phyloP scores from a whole-genome alignment of 2,888 invertebrate genomes.

The Eupithecia dodoneata region DNA sequence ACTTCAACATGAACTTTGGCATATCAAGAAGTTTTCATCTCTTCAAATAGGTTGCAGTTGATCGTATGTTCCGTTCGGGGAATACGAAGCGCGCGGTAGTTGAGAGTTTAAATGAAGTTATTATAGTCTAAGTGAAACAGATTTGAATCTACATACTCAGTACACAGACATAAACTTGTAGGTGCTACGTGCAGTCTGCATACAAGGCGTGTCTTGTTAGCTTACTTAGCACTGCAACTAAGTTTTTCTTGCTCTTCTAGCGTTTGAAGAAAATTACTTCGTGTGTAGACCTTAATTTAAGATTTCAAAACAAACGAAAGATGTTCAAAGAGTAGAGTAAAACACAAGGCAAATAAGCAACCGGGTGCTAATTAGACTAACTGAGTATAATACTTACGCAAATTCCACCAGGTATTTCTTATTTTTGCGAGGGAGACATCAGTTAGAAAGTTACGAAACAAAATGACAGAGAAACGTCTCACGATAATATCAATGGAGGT shows the following conservation, averaged over 20 bases:
- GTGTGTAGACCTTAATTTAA: conserved; percentile 17
- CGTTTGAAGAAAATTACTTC: conserved; percentile 8
- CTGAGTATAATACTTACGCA: conserved; percentile 24
- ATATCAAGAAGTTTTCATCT: conserved; percentile 47
- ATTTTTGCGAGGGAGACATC: conserved; percentile 28
- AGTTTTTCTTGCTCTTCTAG: conserved; percentile 7
- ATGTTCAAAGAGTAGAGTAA: conserved; percentile 24
- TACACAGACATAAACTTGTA: not conserved
- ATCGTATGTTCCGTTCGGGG: conserved; percentile 29
- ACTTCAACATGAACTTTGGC: conserved; percentile 51
- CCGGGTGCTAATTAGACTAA: conserved; percentile 30
- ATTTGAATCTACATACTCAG: conserved; percentile 1
- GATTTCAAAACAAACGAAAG: conserved; percentile 24
- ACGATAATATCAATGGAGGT: conserved; percentile 31
- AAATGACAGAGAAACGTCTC: conserved; percentile 35
- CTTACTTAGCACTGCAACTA: conserved; percentile 12
- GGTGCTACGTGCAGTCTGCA: conserved; percentile 12
- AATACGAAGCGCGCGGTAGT: conserved; percentile 22
- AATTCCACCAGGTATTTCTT: conserved; percentile 31
- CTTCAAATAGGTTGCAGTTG: conserved; percentile 28
- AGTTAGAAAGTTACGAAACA: conserved; percentile 29
- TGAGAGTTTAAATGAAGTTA: conserved; percentile 20
- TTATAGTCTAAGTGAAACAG: conserved; percentile 9
- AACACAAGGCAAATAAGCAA: conserved; percentile 24
- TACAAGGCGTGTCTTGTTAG: conserved; percentile 15